Base-by-base conservation (phyloP, 2,113 vertebrate genomes). In the Struthidea cinerea region DNA sequence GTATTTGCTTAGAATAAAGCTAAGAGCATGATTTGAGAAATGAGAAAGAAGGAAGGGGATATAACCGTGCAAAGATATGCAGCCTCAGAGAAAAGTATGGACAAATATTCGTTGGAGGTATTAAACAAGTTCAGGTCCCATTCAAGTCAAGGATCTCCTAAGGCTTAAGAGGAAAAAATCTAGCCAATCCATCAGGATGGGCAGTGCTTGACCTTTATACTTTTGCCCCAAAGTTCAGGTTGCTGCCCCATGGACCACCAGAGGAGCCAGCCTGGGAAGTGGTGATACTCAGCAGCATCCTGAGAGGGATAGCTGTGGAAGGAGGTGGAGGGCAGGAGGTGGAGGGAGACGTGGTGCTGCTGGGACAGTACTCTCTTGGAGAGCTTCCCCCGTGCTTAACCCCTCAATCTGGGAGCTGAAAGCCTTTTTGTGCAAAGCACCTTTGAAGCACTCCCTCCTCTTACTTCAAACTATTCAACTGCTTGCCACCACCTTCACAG, bases 1-100 rank as follows among this genome's bases (percentile, higher is more conserved):
- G 3, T 68, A 42, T 87, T 95, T 85, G 44, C 49, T 93, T 75
- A 68, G 65, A 79, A 69, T 41, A 73, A 93, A 70, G 49, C 30
- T 26, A 52, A 85, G 70, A 65, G 17, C 21, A 69, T 76, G 28
- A 56, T 22, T 71, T 89, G 57, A 82, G 78, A 94, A 92, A 76
- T 19, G 46, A 73, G 64, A 77, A 79, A 78, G 84, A 67, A 83
- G 39, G 35, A 71, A 67, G 22, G 28, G 22, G 37, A 16, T 41
- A 35, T 47, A 65, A 91, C 60, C 21, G 16, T 27, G 50, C n/a
- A 35, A 64, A 81, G 55, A 49, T 70, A 82, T n/a, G 59, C 56
- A 75, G 30, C 35, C 39, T 68, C 52, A 33, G 65, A 32, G 47
- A 55, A 59, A 84, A 11, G 10, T 63, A 70, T 32, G 39, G 69